Conservation (phyloP, 2,113 vertebrate species). For the Osmerus eperlanus region DNA sequence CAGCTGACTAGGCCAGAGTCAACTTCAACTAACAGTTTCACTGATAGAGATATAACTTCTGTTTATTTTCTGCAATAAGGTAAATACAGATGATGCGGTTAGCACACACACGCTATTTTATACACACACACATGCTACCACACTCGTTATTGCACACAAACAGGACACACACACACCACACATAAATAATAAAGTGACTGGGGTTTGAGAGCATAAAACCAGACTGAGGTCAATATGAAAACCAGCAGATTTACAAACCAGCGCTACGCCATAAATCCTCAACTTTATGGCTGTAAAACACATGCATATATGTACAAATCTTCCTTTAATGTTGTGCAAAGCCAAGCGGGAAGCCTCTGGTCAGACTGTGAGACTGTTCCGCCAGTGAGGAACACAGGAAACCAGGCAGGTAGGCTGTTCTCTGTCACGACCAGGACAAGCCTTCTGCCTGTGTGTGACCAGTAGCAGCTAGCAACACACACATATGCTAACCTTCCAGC, state of each 20-base stretch:
- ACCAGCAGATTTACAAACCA: conserved; percentile 4
- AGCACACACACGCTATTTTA: conserved; percentile 1
- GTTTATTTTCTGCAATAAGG: neutral
- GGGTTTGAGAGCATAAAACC: neutral
- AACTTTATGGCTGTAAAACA: neutral
- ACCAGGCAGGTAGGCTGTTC: no score
- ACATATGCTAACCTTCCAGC: no score
- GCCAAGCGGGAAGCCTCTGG: no score
- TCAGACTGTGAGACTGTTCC: no score
- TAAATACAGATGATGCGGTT: neutral
- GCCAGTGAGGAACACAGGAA: no score
- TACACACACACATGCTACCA: neutral
- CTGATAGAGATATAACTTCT: no score
- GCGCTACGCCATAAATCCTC: neutral
- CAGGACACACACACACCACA: neutral
- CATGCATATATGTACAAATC: neutral
- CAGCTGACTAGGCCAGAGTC: neutral
- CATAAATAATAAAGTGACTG: neutral
- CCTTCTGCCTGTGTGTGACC: no score
- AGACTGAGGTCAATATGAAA: neutral
- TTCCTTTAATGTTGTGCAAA: neutral
- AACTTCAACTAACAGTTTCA: no score
- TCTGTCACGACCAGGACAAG: no score
- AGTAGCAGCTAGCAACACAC: no score
- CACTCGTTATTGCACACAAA: neutral